These are phyloP conservation scores for Rhea americana DNA, from an alignment of 2,113 vertebrate genomes.

Conservation along the genomic window DNA sequence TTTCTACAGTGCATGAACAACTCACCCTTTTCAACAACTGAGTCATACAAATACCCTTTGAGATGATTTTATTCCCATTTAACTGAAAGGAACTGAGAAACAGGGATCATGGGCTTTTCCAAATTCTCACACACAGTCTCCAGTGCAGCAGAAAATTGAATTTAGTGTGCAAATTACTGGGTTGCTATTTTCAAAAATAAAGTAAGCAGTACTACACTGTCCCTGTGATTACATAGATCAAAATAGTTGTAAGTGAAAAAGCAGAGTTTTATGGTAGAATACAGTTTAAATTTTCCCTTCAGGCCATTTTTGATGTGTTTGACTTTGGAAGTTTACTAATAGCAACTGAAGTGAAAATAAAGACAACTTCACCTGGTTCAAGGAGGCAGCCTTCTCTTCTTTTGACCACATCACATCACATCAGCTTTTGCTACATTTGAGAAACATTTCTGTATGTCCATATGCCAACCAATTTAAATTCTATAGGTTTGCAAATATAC, in stretches of 20 bases:
- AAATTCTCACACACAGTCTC: background rate
- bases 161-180: background rate
- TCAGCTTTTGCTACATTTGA: background rate
- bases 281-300: background rate
- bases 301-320: background rate
- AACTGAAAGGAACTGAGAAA: background rate
- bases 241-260: background rate
- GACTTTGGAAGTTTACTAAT: background rate
- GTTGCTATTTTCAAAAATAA: background rate
- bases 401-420: background rate
- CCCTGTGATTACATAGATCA: background rate
- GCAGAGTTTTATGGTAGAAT: background rate
- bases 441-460: background rate
- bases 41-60: background rate
- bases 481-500: background rate
- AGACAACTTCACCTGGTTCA: background rate
- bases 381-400: background rate
- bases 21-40: background rate
- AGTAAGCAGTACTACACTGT: background rate
- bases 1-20: background rate
- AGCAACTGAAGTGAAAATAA: background rate
- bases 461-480: background rate
- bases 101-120: background rate
- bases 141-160: background rate
- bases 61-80: background rate